Base-by-base conservation (phyloP, 2,888 invertebrate species). In the Cerastis rubricosa region DNA sequence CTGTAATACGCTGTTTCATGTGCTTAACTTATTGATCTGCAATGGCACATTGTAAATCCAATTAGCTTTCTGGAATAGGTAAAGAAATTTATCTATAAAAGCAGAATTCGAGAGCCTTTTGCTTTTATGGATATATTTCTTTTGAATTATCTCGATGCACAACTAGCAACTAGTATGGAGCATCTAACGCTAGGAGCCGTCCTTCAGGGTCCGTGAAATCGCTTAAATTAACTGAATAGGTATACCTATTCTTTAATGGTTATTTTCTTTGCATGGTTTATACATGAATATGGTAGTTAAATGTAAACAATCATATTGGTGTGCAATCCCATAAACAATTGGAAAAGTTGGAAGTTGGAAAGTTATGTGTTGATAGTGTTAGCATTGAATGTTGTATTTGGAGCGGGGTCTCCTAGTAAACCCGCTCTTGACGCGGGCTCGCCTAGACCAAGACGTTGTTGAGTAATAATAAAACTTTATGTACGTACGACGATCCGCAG, bases 351-450 rank as follows among this genome's bases (percentile, higher is more conserved):
- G 84, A 72, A 81, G 71, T 79, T 84, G 67, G 83, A 70, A 81
- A 79, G 75, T 87, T 88, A 82, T 88, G 82, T 88, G 80, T 88
- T 74, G 70, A 85, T 90, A 90, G 87, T 84, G 76, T 86, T 90
- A 90, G 88, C 74, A 85, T 84, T 89, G 75, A 87, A 88, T 91
- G 89, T 91, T 90, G 87, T 86, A 80, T 85, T 85, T 78, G 90
- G 90, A 89, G 91, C 84, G 72, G 86, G 83, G 88, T 82, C 90
- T 89, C 88, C 89, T 77, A 80, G 74, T 77, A 93, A 92, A 88
- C 92, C 90, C 89, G 93, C 91, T 88, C 83, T 91, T 90, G 91
- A 92, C 91, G 93, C 91, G 92, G 89, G 91, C 88, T 86, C 79
- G 63, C 81, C 85, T 90, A 87, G 89, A 90, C 84, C 88, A 78